These are phyloP conservation scores for Tineola bisselliella DNA, from an alignment of 2,888 invertebrate species.

Conservation along the genomic window DNA sequence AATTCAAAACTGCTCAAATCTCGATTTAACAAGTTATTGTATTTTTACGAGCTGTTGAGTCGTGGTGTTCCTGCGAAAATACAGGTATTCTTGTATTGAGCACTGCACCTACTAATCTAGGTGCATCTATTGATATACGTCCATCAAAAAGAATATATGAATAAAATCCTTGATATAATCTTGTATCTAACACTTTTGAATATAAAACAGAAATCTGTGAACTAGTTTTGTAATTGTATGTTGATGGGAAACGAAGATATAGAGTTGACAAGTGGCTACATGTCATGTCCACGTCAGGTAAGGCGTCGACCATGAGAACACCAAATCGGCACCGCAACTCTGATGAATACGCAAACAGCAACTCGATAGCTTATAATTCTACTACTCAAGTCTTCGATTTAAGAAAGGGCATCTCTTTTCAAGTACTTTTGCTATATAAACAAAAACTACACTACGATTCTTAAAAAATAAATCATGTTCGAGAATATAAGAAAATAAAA, in stretches of 20 bases:
- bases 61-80: no score
- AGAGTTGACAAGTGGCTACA: slow-evolving; percentile 11
- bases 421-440: slow-evolving; percentile 13
- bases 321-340: slow-evolving; percentile 14
- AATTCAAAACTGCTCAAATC: no score
- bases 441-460: no score
- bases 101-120: no score
- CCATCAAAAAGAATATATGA: not conserved
- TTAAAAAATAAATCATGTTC: no score
- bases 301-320: slow-evolving; percentile 15
- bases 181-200: slow-evolving; percentile 5
- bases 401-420: slow-evolving; percentile 12
- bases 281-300: slow-evolving; percentile 1
- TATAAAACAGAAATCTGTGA: slow-evolving; percentile 11
- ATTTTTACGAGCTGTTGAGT: no score
- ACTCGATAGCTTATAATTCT: slow-evolving; percentile 5
- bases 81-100: no score
- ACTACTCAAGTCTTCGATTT: slow-evolving; percentile 7
- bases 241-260: slow-evolving; percentile 12
- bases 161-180: not conserved
- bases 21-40: no score
- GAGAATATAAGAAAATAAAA: no score
- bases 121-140: no score
- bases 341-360: slow-evolving; percentile 17
- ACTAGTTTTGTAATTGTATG: slow-evolving; percentile 13